A percentile compares a stretch with the other conserved stretches of the same genome.
Conservation (phyloP, 2,797 vertebrate genomes). For the Schizopygopsis pylzovi region DNA sequence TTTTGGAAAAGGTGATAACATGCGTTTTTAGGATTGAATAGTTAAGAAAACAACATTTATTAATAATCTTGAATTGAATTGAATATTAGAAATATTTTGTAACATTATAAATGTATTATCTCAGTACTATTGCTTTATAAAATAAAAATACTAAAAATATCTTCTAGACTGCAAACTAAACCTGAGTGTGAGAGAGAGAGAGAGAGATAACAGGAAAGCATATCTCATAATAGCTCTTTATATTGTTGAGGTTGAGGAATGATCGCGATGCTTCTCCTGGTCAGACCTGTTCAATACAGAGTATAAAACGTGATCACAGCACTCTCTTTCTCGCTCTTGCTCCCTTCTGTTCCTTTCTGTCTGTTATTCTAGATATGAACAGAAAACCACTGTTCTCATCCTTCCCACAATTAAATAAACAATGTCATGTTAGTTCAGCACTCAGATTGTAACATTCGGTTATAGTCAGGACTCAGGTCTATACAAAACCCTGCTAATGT, state of each 20-base stretch:
- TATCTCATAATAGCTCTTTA: conserved; percentile 44
- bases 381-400: background rate
- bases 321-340: background rate
- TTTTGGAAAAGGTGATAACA: background rate
- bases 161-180: too few relatives aligned
- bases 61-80: too few relatives aligned
- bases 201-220: background rate
- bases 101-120: background rate
- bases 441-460: background rate
- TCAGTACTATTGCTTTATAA: background rate
- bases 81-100: conserved; percentile 1
- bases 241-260: conserved; percentile 56
- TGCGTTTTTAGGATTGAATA: background rate
- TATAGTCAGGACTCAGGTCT: background rate
- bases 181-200: background rate
- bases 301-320: conserved; percentile 20
- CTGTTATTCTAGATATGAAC: background rate
- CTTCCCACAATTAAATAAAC: background rate
- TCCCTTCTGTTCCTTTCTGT: background rate
- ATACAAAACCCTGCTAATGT: conserved; percentile 12
- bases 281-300: conserved; percentile 32
- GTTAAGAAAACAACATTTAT: conserved; percentile 37
- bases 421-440: background rate
- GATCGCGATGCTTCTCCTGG: conserved; percentile 9
- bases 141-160: background rate